Conservation (phyloP, 2,113 vertebrate species). For the Sylvietta virens region DNA sequence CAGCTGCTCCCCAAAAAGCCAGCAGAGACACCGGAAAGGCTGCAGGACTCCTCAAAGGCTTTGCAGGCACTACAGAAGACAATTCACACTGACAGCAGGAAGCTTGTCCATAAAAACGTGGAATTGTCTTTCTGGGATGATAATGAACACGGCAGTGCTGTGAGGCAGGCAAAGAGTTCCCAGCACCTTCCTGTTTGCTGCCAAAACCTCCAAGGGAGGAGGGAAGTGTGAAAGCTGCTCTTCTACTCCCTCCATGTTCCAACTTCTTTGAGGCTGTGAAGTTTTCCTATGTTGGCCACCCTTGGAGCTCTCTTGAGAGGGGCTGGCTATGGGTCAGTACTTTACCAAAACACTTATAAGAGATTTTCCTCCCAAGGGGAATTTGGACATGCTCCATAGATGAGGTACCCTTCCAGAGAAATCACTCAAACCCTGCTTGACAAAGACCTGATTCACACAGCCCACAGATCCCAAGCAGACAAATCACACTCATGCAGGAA, state of each 20-base stretch:
- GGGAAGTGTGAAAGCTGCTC: background rate
- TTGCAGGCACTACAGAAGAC: background rate
- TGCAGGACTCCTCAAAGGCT: background rate
- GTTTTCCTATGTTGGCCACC: conserved; percentile 40
- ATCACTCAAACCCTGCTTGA: conserved; percentile 43
- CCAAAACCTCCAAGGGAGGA: background rate
- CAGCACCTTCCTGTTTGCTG: background rate
- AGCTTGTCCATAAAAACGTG: background rate
- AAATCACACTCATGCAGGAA: background rate
- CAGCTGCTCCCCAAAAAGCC: background rate
- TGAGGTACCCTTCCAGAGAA: conserved; percentile 75
- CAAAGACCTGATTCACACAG: conserved; percentile 25
- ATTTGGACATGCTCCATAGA: conserved; percentile 69
- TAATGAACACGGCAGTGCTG: background rate
- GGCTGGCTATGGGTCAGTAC: conserved; percentile 69
- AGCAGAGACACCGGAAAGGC: background rate
- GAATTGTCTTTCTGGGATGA: background rate
- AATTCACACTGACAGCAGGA: background rate
- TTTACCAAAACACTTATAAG: conserved; percentile 73
- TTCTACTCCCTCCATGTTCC: background rate
- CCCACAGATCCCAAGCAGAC: background rate
- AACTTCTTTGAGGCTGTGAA: background rate
- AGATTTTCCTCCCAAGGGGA: conserved; percentile 59
- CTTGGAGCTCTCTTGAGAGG: conserved; percentile 38
- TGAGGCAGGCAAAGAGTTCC: background rate